Evolutionary conservation across 2,888 invertebrate genomes (phyloP).

Genomic region (Drosophila longiperda): DNA sequence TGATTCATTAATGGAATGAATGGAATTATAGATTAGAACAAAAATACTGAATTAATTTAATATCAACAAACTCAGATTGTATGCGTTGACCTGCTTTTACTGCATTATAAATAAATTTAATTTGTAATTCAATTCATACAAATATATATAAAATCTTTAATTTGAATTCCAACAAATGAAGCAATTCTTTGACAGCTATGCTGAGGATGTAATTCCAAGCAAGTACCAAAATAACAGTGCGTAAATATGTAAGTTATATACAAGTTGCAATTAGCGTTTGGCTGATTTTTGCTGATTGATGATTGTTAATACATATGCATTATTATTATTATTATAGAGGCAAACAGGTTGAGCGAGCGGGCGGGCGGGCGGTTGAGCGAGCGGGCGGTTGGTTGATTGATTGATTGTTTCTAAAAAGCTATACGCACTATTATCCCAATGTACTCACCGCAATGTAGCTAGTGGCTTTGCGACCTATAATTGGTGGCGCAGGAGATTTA

Average conservation of each 20-base stretch:
- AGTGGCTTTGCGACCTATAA: constrained; percentile 87
- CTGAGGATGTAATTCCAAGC: constrained; percentile 43
- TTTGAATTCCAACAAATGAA: constrained; percentile 2
- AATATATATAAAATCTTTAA: background rate
- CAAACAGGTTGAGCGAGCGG: constrained; percentile 9
- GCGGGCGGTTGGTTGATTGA: constrained; percentile 18
- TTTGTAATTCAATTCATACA: background rate
- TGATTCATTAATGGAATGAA: background rate
- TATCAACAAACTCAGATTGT: background rate
- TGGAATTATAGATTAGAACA: background rate
- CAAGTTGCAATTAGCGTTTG: constrained; percentile 43
- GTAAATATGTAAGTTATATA: constrained; percentile 66
- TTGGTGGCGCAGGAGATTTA: constrained; percentile 86
- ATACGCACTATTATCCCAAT: constrained; percentile 77
- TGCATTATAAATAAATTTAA: background rate
- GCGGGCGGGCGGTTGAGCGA: constrained; percentile 35
- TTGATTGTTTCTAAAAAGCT: constrained; percentile 62
- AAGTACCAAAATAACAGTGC: constrained; percentile 81
- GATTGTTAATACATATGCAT: constrained; percentile 26
- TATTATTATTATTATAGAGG: constrained; percentile 11
- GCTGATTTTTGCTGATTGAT: constrained; percentile 27
- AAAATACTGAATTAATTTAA: background rate
- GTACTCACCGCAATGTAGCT: constrained; percentile 87
- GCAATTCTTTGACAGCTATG: constrained; percentile 4
- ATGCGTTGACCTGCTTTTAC: background rate